Conservation (phyloP, 2,888 invertebrate species). For the Plagodis pulveraria region DNA sequence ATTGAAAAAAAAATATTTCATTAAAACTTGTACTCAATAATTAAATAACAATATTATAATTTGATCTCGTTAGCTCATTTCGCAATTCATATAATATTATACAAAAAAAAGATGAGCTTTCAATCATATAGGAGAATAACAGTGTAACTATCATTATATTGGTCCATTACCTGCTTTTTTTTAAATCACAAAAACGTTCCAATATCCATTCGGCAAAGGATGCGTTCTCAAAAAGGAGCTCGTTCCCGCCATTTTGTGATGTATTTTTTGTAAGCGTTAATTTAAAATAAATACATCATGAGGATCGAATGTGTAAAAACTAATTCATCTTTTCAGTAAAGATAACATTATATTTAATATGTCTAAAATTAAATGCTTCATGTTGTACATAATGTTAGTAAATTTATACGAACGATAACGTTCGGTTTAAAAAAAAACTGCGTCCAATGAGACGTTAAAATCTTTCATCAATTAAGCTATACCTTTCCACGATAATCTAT, state of each 20-base stretch:
- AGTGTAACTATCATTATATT: conserved; percentile 69
- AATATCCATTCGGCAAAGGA: conserved; percentile 48
- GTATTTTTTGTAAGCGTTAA: conserved; percentile 71
- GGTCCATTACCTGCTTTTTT: conserved; percentile 70
- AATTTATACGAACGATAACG: conserved; percentile 52
- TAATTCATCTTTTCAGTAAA: conserved; percentile 61
- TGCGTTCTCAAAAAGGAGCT: conserved; percentile 44
- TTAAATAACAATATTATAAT: conserved; percentile 84
- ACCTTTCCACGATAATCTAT: conserved; percentile 74
- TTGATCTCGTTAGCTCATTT: conserved; percentile 80
- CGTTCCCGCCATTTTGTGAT: conserved; percentile 69
- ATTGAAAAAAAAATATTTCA: conserved; percentile 80
- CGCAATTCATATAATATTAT: conserved; percentile 57
- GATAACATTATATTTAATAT: conserved; percentile 79
- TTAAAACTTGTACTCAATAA: conserved; percentile 84
- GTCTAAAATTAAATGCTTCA: conserved; percentile 84
- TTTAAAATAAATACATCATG: conserved; percentile 72
- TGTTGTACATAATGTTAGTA: conserved; percentile 79
- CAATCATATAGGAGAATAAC: conserved; percentile 63
- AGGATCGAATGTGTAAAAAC: conserved; percentile 61
- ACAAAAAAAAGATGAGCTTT: conserved; percentile 70
- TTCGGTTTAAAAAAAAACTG: conserved; percentile 31
- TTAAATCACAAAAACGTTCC: conserved; percentile 43
- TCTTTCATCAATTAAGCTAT: conserved; percentile 60
- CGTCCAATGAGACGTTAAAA: conserved; percentile 54